Evolutionary conservation across 1,140 invertebrate genomes (phyloP).

Genomic region (Leucophenga varia): DNA sequence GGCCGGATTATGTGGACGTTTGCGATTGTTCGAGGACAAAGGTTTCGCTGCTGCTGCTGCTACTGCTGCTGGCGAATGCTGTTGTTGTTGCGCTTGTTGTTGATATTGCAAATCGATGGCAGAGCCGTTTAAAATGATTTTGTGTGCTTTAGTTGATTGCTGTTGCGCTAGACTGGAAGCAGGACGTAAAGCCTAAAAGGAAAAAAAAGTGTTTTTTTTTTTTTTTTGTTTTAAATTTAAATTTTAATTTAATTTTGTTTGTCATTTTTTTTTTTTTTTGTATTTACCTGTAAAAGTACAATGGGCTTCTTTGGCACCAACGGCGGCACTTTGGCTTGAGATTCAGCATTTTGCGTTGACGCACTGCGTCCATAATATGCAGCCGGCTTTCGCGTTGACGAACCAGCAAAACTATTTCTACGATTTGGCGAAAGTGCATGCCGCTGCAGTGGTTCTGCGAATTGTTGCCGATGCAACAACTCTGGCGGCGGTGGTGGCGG

Average conservation of each 20-base stretch:
- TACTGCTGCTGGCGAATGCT: background rate
- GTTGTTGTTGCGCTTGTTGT: no score
- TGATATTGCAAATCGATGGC: no score
- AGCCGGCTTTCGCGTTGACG: constrained; percentile 35
- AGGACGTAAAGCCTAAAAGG: constrained; percentile 3
- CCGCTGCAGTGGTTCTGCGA: constrained; percentile 1
- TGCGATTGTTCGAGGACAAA: constrained; percentile 33
- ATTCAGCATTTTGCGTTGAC: constrained; percentile 1
- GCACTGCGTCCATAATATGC: constrained; percentile 13
- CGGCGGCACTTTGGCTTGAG: constrained; percentile 30
- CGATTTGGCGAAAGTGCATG: constrained; percentile 38
- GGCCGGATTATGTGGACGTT: constrained; percentile 46
- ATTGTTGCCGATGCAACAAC: constrained; percentile 40
- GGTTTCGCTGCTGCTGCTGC: constrained; percentile 20
- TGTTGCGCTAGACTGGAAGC: constrained; percentile 24
- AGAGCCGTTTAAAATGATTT: constrained; percentile 3
- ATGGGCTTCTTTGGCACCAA: constrained; percentile 49
- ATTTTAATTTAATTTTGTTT: no score
- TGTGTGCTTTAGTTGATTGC: constrained; percentile 11
- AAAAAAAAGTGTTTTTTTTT: no score
- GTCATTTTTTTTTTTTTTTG: no score
- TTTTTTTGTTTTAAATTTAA: no score
- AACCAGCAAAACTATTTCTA: constrained; percentile 54
- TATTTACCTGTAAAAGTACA: constrained; percentile 46
- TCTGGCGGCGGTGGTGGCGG: constrained; percentile 71